Conservation (phyloP, 2,113 vertebrate genomes). For the Ellobius talpinus region DNA sequence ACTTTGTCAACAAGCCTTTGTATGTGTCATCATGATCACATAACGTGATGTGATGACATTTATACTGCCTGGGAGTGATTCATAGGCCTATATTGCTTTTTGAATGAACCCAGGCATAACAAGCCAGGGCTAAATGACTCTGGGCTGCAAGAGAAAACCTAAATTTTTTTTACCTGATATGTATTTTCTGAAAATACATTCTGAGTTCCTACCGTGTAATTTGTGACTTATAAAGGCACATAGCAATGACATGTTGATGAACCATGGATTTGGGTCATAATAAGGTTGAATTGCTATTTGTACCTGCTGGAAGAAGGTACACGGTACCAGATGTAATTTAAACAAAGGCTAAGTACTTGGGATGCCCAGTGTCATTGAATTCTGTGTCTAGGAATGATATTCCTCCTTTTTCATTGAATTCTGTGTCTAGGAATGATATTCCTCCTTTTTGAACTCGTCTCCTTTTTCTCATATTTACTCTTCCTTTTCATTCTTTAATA, state of each 20-base stretch:
- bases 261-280: background rate
- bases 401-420: background rate
- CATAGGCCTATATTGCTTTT: constrained; percentile 68
- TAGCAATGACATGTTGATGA: background rate
- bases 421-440: background rate
- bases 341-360: background rate
- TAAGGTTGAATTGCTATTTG: constrained; percentile 21
- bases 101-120: constrained; percentile 20
- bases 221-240: constrained; percentile 38
- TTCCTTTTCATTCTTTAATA: background rate
- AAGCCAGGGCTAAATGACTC: constrained; percentile 36
- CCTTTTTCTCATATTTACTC: background rate
- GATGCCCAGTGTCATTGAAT: background rate
- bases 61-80: constrained; percentile 66
- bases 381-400: background rate
- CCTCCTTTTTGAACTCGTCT: background rate
- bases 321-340: background rate
- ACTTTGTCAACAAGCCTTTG: constrained; percentile 59
- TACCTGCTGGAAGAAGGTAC: background rate
- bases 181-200: background rate
- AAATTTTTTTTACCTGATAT: constrained; percentile 31
- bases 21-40: constrained; percentile 49
- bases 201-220: background rate
- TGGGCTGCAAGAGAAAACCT: constrained; percentile 32
- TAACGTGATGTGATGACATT: constrained; percentile 72